Conservation (phyloP, 2,797 vertebrate species). For the Gymnothorax javanicus region DNA sequence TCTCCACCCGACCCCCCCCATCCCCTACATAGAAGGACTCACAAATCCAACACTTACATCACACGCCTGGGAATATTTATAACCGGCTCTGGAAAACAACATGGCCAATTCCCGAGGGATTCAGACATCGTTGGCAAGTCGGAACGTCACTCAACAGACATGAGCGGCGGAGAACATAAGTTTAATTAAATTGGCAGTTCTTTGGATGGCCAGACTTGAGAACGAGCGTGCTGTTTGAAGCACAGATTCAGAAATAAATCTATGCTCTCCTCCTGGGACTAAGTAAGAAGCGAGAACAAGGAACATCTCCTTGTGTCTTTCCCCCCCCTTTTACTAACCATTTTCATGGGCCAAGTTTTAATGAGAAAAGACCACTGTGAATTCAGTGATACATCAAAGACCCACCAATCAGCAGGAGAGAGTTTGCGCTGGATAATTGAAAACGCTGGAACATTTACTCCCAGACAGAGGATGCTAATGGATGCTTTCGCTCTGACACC, state of each 20-base stretch:
- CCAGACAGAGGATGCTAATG: constrained; percentile 53
- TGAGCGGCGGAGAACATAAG: constrained; percentile 37
- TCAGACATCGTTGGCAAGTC: constrained; percentile 24
- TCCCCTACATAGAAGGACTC: not conserved
- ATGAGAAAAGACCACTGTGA: constrained; percentile 66
- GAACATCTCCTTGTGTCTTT: constrained; percentile 71
- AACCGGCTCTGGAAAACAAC: constrained; percentile 29
- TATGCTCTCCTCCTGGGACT: constrained; percentile 34
- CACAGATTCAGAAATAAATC: constrained; percentile 43
- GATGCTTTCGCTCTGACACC: not conserved
- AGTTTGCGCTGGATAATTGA: constrained; percentile 58
- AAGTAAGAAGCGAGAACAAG: constrained; percentile 44
- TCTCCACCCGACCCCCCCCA: not conserved
- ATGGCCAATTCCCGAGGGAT: constrained; percentile 32
- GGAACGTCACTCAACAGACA: constrained; percentile 49
- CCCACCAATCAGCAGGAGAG: constrained; percentile 49
- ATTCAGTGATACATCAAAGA: constrained; percentile 60
- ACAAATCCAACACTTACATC: constrained; percentile 18
- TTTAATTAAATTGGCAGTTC: constrained; percentile 58
- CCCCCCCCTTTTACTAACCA: not conserved
- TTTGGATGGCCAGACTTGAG: constrained; percentile 36
- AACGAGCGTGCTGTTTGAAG: constrained; percentile 38
- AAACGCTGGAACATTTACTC: constrained; percentile 62
- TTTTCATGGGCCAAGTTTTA: constrained; percentile 53
- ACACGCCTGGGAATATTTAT: constrained; percentile 49